A percentile compares a stretch with the other conserved stretches of the same genome.
Evolutionary conservation across 2,797 vertebrate genomes (phyloP).

Genomic region (Scolopax rusticola): DNA sequence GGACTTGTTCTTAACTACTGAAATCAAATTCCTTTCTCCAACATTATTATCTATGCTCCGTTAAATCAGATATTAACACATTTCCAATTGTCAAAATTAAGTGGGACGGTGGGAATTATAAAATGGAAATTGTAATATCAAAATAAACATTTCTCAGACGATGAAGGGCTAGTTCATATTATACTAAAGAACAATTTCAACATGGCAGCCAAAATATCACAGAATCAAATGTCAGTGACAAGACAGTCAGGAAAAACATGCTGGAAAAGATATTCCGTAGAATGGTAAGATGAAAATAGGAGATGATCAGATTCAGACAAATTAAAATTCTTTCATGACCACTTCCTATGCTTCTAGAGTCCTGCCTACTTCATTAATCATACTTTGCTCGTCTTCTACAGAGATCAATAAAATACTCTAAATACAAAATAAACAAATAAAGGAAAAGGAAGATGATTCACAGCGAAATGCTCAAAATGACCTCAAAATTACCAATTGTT

Average conservation of each 20-base stretch:
- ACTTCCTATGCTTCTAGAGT: not conserved
- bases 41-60: not conserved
- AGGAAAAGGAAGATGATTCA: not conserved
- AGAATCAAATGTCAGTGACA: not conserved
- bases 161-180: not conserved
- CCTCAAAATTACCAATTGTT: not conserved
- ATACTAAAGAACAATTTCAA: not conserved
- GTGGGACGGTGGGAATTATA: not conserved
- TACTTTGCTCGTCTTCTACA: not conserved
- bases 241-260: not conserved
- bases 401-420: not conserved
- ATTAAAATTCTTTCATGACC: not conserved
- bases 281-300: not conserved
- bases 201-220: not conserved
- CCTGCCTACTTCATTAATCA: not conserved
- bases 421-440: not conserved
- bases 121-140: not conserved
- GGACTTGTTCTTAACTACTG: not conserved
- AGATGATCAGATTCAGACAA: not conserved
- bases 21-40: not conserved
- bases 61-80: not conserved
- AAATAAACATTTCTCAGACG: not conserved
- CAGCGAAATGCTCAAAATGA: not conserved
- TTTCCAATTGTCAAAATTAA: not conserved
- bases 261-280: not conserved